phyloP scores from a whole-genome alignment of 2,888 invertebrate genomes.

The Lamellibrachia satsuma region DNA sequence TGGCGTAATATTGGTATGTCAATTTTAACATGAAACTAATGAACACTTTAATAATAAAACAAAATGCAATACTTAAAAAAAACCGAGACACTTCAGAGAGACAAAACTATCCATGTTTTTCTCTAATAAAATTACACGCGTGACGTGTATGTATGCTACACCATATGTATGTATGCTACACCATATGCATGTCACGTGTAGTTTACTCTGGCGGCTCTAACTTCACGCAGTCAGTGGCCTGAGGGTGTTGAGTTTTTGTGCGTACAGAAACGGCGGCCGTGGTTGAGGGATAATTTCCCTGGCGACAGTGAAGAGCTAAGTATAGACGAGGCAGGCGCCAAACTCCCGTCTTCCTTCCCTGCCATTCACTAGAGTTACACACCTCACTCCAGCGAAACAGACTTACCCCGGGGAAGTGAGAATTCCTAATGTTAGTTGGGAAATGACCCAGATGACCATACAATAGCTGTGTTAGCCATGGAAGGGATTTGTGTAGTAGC shows the following conservation, averaged over 20 bases:
- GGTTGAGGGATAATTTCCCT: slow-evolving; percentile 13
- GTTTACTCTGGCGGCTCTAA: neutral
- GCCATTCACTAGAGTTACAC: slow-evolving; percentile 17
- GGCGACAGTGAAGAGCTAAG: neutral
- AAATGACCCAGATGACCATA: slow-evolving; percentile 6
- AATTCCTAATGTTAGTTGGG: neutral
- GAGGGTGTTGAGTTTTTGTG: neutral
- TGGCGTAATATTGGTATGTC: no score
- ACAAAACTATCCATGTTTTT: neutral
- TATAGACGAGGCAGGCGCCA: slow-evolving; percentile 6
- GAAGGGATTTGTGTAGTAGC: neutral
- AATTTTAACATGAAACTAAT: no score
- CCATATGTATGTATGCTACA: neutral
- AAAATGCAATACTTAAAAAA: neutral
- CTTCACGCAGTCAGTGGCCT: neutral
- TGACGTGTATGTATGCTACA: neutral
- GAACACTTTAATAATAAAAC: no score
- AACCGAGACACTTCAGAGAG: neutral
- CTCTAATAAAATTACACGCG: neutral
- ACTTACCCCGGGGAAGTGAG: slow-evolving; percentile 12
- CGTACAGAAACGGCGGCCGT: neutral
- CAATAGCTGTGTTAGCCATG: neutral
- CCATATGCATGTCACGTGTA: slow-evolving; percentile 1
- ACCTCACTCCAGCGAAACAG: neutral
- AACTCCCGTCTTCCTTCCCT: neutral